A percentile compares a stretch with the other conserved stretches of the same genome.
Evolutionary conservation across 2,797 vertebrate species (phyloP).

Genomic region (Melanotaenia trifasciata): DNA sequence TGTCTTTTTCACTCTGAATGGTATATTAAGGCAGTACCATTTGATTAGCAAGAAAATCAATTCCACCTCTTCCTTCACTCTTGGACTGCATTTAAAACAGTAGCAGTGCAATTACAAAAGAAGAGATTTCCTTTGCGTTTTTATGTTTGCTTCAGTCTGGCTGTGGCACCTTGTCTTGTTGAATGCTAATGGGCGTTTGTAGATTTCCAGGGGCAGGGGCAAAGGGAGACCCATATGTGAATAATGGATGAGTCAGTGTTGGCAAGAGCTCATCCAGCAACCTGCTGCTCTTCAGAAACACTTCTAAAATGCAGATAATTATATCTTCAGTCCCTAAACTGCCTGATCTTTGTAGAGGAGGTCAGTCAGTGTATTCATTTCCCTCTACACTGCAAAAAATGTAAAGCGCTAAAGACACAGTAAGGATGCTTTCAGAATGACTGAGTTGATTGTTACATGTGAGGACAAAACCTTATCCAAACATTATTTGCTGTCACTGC

Average conservation of each 20-base stretch:
- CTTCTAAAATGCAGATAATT: constrained; percentile 12
- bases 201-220: constrained; percentile 18
- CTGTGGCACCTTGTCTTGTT: constrained; percentile 32
- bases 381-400: background rate
- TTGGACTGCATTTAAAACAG: constrained; percentile 53
- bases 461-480: background rate
- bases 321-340: constrained; percentile 28
- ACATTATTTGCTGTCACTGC: background rate
- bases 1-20: constrained; percentile 25
- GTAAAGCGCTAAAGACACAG: constrained; percentile 1
- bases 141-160: constrained; percentile 42
- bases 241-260: constrained; percentile 72
- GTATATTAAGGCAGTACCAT: constrained; percentile 42
- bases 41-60: constrained; percentile 66
- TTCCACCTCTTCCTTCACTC: constrained; percentile 34
- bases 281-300: constrained; percentile 30
- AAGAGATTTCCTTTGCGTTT: constrained; percentile 49
- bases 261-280: constrained; percentile 29
- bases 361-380: constrained; percentile 22
- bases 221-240: constrained; percentile 43
- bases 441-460: no score
- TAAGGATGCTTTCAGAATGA: background rate
- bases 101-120: constrained; percentile 54
- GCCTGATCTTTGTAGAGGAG: constrained; percentile 13
- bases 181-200: constrained; percentile 61